Evolutionary conservation across 2,888 invertebrate genomes (phyloP).

Genomic region (Macropis europaea): DNA sequence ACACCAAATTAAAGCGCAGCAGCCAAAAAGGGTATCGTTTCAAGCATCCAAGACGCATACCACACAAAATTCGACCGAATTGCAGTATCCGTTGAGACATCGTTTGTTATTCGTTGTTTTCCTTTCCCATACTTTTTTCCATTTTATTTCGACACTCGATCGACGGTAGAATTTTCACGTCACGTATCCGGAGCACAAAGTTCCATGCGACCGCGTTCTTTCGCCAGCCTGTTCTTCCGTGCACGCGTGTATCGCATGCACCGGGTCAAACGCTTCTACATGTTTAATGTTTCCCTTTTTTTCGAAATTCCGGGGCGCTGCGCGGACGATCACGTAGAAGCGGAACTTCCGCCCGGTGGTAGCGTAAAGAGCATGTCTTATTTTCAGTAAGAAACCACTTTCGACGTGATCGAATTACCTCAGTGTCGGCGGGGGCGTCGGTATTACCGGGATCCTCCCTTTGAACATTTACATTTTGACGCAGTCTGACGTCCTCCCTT

Average conservation of each 20-base stretch:
- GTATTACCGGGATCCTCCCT: not conserved
- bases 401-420: conserved; percentile 37
- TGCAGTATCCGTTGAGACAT: no score
- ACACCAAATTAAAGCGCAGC: no score
- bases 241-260: not conserved
- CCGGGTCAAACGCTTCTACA: conserved; percentile 24
- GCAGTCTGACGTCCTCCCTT: no score
- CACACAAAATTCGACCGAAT: no score
- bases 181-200: conserved; percentile 16
- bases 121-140: no score
- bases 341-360: conserved; percentile 13
- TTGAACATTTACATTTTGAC: conserved; percentile 36
- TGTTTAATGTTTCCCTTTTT: conserved; percentile 46
- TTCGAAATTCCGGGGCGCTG: not conserved
- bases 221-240: conserved; percentile 1
- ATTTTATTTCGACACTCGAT: no score
- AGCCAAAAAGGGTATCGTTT: no score
- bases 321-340: conserved; percentile 39
- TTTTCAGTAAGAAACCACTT: conserved; percentile 45
- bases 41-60: no score
- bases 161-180: conserved; percentile 13
- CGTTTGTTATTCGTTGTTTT: no score
- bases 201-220: not conserved
- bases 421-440: conserved; percentile 13
- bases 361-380: conserved; percentile 41